Evolutionary conservation across 2,113 vertebrate species (phyloP).

Genomic region (Dendropsophus ebraccatus): DNA sequence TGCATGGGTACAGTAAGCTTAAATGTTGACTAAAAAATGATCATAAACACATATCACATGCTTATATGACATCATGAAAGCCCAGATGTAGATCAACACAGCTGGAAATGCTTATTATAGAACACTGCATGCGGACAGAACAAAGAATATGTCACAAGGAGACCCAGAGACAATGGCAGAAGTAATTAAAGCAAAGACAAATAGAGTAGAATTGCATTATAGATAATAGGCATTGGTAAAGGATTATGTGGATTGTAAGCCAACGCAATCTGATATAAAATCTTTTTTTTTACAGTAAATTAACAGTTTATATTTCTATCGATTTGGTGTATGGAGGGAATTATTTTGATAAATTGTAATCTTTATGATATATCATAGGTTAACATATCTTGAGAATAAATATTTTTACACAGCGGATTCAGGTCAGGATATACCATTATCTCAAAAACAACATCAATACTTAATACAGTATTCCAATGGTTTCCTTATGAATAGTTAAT

Average conservation of each 20-base stretch:
- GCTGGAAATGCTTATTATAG: constrained; percentile 41
- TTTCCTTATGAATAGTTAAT: constrained; percentile 15
- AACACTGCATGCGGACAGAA: constrained; percentile 2
- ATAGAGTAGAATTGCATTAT: constrained; percentile 29
- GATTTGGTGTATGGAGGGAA: background rate
- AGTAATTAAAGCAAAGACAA: constrained; percentile 34
- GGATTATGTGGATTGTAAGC: background rate
- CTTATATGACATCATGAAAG: constrained; percentile 2
- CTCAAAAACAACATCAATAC: background rate
- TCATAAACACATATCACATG: background rate
- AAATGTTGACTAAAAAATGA: background rate
- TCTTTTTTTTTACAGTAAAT: background rate
- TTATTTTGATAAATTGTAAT: background rate
- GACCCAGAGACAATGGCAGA: constrained; percentile 31
- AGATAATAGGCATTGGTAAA: constrained; percentile 24
- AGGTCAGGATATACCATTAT: background rate
- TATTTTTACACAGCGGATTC: background rate
- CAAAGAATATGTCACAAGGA: constrained; percentile 36
- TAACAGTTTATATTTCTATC: background rate
- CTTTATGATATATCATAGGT: background rate
- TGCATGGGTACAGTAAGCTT: background rate
- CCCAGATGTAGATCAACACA: constrained; percentile 42
- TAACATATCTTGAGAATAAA: background rate
- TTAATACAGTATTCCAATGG: background rate
- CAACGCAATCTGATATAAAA: background rate